phyloP scores from a whole-genome alignment of 2,113 vertebrate species.

The Pelobates fuscus region DNA sequence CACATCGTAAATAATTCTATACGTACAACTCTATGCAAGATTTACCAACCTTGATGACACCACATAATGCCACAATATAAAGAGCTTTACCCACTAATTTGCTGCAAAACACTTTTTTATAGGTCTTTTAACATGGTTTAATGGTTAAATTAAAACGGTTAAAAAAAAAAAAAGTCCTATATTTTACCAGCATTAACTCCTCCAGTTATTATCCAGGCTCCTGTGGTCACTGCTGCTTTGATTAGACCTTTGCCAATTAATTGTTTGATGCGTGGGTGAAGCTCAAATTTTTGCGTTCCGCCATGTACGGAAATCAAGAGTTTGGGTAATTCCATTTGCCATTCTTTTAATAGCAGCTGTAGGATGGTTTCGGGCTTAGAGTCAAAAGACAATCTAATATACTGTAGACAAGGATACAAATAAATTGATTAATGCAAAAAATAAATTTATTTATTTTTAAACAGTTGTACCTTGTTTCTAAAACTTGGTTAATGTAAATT shows the following conservation, averaged over 20 bases:
- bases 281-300: conserved; percentile 96
- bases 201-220: conserved; percentile 98
- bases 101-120: too few relatives aligned
- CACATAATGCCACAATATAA: too few relatives aligned
- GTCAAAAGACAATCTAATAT: conserved; percentile 90
- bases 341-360: conserved; percentile 94
- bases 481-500: too few relatives aligned
- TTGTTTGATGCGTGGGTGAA: conserved; percentile 96
- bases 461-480: too few relatives aligned
- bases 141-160: too few relatives aligned
- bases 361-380: conserved; percentile 91
- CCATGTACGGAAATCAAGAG: conserved; percentile 98
- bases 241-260: conserved; percentile 96
- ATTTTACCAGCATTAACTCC: conserved; percentile 91
- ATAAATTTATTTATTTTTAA: too few relatives aligned
- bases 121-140: too few relatives aligned
- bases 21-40: too few relatives aligned
- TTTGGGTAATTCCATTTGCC: conserved; percentile 98
- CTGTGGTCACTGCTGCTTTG: conserved; percentile 97
- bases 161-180: background rate
- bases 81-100: too few relatives aligned
- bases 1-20: too few relatives aligned
- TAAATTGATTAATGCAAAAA: background rate
- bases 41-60: too few relatives aligned
- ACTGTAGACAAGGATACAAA: conserved; percentile 69